Percentiles rank a stretch among this genome's conserved stretches.
Evolutionary conservation across 2,888 invertebrate genomes (phyloP).

Genomic region (Drosophila mayaguana): DNA sequence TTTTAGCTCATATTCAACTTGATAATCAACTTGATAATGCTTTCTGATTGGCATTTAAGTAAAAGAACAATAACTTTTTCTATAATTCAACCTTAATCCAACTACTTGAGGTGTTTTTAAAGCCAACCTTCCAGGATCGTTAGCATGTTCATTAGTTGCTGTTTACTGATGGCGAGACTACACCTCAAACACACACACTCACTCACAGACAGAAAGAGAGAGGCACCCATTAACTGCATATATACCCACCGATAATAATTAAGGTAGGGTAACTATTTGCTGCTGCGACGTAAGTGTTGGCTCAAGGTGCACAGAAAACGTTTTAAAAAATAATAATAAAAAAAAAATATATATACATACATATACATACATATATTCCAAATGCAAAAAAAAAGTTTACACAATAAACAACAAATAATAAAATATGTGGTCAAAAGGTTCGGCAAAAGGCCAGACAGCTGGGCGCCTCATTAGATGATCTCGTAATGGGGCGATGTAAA

Average conservation of each 20-base stretch:
- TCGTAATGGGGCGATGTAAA: conserved; percentile 52
- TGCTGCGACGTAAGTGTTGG: conserved; percentile 52
- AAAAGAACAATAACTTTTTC: background rate
- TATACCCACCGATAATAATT: conserved; percentile 44
- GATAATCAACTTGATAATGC: no score
- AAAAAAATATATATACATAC: background rate
- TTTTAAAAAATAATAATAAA: background rate
- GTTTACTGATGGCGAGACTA: conserved; percentile 22
- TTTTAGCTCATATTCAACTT: background rate
- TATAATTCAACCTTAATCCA: background rate
- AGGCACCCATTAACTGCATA: conserved; percentile 9
- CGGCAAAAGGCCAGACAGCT: conserved; percentile 43
- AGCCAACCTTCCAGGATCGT: conserved; percentile 14
- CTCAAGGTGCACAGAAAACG: conserved; percentile 28
- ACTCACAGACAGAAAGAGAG: conserved; percentile 1
- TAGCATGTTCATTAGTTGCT: conserved; percentile 29
- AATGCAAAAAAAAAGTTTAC: conserved; percentile 1
- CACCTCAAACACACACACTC: conserved; percentile 4
- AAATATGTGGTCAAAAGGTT: conserved; percentile 30
- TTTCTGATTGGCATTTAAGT: no score
- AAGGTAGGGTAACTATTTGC: conserved; percentile 51
- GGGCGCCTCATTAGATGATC: conserved; percentile 62
- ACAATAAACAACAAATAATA: background rate
- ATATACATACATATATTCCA: background rate
- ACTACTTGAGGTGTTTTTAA: conserved; percentile 11